phyloP scores from a whole-genome alignment of 2,888 invertebrate genomes.

The Latheticus oryzae region DNA sequence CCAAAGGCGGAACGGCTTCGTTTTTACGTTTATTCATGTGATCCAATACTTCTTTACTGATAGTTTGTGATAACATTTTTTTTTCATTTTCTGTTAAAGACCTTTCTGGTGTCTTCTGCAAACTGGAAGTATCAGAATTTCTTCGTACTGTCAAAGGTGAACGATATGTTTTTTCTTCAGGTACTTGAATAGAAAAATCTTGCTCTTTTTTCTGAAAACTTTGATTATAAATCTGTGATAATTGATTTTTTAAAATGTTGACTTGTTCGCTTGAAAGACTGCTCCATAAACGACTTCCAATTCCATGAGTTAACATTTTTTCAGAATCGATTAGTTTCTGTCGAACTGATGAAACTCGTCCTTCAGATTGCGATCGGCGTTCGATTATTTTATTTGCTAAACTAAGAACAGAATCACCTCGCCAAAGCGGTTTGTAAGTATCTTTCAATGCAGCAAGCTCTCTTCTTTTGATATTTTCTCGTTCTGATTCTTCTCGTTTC shows the following conservation, averaged over 20 bases:
- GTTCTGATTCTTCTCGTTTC: conserved; percentile 67
- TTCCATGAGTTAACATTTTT: conserved; percentile 67
- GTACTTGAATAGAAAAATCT: conserved; percentile 74
- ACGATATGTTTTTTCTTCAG: conserved; percentile 45
- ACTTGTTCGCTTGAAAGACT: conserved; percentile 88
- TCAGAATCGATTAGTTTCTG: conserved; percentile 53
- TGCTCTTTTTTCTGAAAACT: conserved; percentile 62
- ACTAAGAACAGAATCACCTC: conserved; percentile 85
- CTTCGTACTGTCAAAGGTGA: conserved; percentile 63
- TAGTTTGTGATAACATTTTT: conserved; percentile 76
- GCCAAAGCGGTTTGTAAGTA: conserved; percentile 84
- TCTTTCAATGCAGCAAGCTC: conserved; percentile 70
- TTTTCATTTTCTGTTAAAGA: conserved; percentile 77
- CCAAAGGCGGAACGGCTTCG: conserved; percentile 57
- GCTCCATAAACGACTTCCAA: conserved; percentile 84
- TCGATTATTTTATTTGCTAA: conserved; percentile 78
- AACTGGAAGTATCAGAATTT: conserved; percentile 62
- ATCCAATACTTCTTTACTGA: conserved; percentile 79
- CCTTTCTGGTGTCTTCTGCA: conserved; percentile 44
- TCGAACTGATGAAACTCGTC: conserved; percentile 57
- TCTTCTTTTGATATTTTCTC: conserved; percentile 65
- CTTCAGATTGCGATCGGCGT: conserved; percentile 68
- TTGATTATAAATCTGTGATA: conserved; percentile 82
- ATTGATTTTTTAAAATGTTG: conserved; percentile 80
- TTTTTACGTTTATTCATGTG: conserved; percentile 68